Conservation (phyloP, 2,888 invertebrate genomes). For the Aphidoletes aphidimyza region DNA sequence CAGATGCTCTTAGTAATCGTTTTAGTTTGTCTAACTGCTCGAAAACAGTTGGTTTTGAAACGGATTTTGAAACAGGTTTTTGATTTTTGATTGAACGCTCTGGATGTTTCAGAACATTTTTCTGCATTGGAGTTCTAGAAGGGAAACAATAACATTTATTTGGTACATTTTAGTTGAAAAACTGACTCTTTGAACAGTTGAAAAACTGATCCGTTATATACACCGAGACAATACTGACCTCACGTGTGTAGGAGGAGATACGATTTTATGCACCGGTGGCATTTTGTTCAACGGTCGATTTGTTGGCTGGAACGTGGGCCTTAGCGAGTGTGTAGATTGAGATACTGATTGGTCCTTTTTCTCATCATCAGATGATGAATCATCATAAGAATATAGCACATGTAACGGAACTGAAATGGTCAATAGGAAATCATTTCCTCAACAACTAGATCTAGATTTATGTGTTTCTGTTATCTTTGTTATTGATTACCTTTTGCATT, state of each 20-base stretch:
- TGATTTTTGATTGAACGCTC: not conserved
- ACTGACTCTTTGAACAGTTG: not conserved
- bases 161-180: no score
- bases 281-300: slow-evolving; percentile 17
- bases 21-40: not conserved
- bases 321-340: not conserved
- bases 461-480: not conserved
- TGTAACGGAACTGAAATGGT: slow-evolving; percentile 55
- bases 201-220: not conserved
- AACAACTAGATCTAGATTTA: not conserved
- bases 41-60: not conserved
- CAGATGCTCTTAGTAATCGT: not conserved
- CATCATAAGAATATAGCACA: slow-evolving; percentile 56
- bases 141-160: not conserved
- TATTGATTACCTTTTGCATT: slow-evolving; percentile 68
- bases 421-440: no score
- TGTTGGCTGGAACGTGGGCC: not conserved
- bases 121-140: not conserved
- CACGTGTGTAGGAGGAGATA: not conserved
- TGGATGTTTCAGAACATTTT: not conserved
- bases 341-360: not conserved
- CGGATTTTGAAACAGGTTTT: not conserved
- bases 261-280: slow-evolving; percentile 35
- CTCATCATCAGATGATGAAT: not conserved
- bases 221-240: not conserved